These are phyloP conservation scores for Rousettus madagascariensis DNA, from an alignment of 2,797 vertebrate species.

Conservation along the genomic window DNA sequence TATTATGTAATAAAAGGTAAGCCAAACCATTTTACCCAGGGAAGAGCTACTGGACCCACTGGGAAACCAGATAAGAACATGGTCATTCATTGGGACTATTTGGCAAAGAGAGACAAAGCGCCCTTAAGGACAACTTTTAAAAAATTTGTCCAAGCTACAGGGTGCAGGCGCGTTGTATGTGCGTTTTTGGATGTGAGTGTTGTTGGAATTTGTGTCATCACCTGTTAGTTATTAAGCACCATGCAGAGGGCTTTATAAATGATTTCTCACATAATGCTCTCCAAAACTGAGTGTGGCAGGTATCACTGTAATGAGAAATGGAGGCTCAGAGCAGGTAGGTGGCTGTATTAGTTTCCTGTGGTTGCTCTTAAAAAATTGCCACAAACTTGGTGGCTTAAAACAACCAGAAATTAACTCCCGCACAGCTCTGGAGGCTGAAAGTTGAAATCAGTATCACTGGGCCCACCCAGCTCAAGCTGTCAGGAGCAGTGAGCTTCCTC, in stretches of 20 bases:
- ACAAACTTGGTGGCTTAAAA: neutral
- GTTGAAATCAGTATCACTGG: neutral
- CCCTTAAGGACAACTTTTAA: neutral
- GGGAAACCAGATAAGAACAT: neutral
- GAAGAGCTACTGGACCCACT: neutral
- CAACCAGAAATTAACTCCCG: neutral
- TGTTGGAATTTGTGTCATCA: neutral
- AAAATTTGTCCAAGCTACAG: neutral
- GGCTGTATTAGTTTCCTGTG: neutral
- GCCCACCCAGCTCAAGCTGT: neutral
- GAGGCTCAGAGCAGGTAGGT: neutral
- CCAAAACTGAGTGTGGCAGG: neutral
- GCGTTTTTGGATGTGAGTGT: neutral
- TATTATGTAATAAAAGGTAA: conserved; percentile 50
- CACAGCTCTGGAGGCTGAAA: neutral
- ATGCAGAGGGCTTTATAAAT: neutral
- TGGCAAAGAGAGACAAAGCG: neutral
- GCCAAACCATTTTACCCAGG: neutral
- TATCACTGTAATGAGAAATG: neutral
- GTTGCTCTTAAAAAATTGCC: neutral
- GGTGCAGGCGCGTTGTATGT: neutral
- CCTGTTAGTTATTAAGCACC: neutral
- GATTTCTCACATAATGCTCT: neutral
- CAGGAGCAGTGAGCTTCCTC: neutral
- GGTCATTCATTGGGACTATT: rapidly evolving